Conservation (phyloP, 2,888 invertebrate species). For the Muschampia plurimacula region DNA sequence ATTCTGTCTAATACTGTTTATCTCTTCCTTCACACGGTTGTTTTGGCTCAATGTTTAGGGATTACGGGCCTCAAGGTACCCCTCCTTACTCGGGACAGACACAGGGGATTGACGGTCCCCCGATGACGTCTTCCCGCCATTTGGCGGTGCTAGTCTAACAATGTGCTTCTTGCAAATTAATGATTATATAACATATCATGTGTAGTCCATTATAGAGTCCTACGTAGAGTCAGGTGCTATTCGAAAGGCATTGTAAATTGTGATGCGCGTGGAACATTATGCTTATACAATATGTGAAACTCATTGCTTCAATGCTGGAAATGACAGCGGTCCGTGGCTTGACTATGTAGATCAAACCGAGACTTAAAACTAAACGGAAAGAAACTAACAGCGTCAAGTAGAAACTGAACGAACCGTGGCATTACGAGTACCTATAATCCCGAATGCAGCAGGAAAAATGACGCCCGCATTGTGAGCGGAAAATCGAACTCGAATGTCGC, state of each 20-base stretch:
- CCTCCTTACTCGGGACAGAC: too few relatives aligned
- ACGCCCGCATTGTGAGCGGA: slow-evolving; percentile 75
- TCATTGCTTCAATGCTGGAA: not conserved
- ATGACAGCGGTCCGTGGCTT: not conserved
- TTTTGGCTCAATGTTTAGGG: too few relatives aligned
- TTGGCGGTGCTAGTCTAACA: too few relatives aligned
- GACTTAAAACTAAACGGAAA: slow-evolving; percentile 52
- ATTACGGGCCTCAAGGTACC: too few relatives aligned
- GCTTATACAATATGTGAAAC: not conserved
- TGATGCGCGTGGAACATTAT: not conserved
- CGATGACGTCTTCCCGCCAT: too few relatives aligned
- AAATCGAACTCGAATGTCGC: slow-evolving; percentile 80
- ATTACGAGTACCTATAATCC: slow-evolving; percentile 60
- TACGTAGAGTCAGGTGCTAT: not conserved
- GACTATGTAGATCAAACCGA: slow-evolving; percentile 14
- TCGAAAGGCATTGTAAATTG: too few relatives aligned
- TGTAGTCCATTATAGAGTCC: too few relatives aligned
- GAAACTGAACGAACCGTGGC: slow-evolving; percentile 55
- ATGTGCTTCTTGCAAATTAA: too few relatives aligned
- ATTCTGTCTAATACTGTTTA: too few relatives aligned
- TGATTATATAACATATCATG: too few relatives aligned
- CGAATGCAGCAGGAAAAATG: slow-evolving; percentile 78
- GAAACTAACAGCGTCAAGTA: slow-evolving; percentile 25
- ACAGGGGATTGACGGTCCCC: too few relatives aligned
- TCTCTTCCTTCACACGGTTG: too few relatives aligned